Evolutionary conservation across 2,797 vertebrate species (phyloP).

Genomic region (Pseudochirops cupreus): DNA sequence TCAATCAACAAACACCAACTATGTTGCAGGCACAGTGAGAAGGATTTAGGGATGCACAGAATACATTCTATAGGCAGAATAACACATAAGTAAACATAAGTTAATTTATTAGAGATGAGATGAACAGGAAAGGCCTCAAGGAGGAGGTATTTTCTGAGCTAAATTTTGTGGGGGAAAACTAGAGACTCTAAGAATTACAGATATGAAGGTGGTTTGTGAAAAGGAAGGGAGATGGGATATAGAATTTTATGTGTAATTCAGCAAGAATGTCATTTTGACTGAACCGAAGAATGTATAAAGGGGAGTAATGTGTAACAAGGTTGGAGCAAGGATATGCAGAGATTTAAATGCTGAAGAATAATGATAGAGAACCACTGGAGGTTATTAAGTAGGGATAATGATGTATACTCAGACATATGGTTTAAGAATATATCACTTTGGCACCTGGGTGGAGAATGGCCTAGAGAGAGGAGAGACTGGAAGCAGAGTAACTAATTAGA

Average conservation of each 20-base stretch:
- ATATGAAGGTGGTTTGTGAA: not conserved
- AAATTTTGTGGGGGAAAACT: not conserved
- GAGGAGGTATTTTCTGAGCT: not conserved
- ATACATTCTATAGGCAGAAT: not conserved
- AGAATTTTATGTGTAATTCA: not conserved
- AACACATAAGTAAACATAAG: not conserved
- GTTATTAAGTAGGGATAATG: not conserved
- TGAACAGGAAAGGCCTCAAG: not conserved
- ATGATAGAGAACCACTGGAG: not conserved
- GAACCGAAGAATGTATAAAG: not conserved
- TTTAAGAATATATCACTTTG: not conserved
- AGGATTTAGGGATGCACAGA: not conserved
- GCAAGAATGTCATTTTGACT: not conserved
- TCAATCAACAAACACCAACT: not conserved
- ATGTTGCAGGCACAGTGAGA: not conserved
- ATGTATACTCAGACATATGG: not conserved
- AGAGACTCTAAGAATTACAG: not conserved
- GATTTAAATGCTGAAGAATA: not conserved
- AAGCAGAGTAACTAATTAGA: not conserved
- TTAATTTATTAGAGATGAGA: not conserved
- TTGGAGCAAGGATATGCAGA: not conserved
- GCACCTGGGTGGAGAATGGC: not conserved
- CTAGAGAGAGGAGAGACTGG: not conserved
- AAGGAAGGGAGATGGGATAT: not conserved
- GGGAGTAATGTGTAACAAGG: not conserved